Conservation (phyloP, 2,113 vertebrate genomes). For the Spizaetus ornatus region DNA sequence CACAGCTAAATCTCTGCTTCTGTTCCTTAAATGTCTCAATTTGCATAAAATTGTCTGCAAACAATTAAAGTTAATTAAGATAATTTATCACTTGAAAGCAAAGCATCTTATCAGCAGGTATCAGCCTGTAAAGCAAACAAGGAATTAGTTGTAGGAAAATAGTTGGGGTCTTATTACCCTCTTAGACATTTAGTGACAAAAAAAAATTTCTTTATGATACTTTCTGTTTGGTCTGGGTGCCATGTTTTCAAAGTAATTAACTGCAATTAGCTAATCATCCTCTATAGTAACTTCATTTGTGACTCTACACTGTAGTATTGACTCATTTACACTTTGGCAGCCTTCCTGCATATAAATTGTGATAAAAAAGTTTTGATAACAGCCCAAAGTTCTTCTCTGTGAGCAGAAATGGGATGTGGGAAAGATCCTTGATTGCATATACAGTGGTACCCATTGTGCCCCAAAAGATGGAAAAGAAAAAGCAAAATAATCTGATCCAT, state of each 20-base stretch:
- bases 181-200: not conserved
- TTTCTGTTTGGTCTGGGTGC: not conserved
- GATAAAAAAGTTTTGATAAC: not conserved
- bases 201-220: not conserved
- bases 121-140: constrained; percentile 67
- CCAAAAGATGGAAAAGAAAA: not conserved
- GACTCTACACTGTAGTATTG: not conserved
- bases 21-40: not conserved
- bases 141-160: constrained; percentile 8
- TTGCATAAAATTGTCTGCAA: constrained; percentile 52
- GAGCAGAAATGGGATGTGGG: not conserved
- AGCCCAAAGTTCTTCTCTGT: not conserved
- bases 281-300: constrained; percentile 10
- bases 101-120: constrained; percentile 66
- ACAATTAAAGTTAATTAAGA: constrained; percentile 74
- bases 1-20: not conserved
- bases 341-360: not conserved
- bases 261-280: constrained; percentile 61
- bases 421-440: fast-evolving
- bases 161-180: not conserved
- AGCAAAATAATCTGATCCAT: not conserved
- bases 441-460: too few relatives aligned
- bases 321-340: constrained; percentile 3
- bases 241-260: constrained; percentile 54
- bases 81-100: constrained; percentile 67